Evolutionary conservation across 1,140 invertebrate genomes (phyloP), one percentile per base, ranked within the genome.

Genomic region (Eurosta solidaginis): DNA sequence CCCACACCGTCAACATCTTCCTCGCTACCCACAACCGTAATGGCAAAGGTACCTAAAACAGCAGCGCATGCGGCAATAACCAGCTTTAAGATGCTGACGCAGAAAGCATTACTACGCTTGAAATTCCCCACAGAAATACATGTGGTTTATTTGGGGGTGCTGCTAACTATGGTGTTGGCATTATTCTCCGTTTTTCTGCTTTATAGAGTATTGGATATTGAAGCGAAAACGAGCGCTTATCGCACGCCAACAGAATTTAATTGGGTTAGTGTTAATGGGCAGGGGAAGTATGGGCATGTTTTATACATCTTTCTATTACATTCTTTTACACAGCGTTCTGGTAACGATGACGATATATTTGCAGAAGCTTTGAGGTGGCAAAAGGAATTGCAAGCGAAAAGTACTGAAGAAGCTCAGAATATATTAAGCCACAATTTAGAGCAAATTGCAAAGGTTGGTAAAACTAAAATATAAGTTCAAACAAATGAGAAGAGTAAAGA

Each of bases 131-230:
- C 78, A 9, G 83, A 85, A 45, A 50, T 84, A 29, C 81, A 84
- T 79, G 68, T 84, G 12, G 80, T 85, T 20, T 85, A 84, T 73
- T 20, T 86, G 79, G 84, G 84, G 59, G 80, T 85, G 33, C 63
- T 83, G 75, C 73, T 86, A 40, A 79, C 83, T 33, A 49, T 85
- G 7, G 63, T 86, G 40, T 74, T 86, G 76, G 81, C 84, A 50
- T 36, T 86, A n/a, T 83, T 86, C 49, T 83, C 84, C 36, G 81
- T 81, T 79, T 86, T 85, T 50, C 78, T 86, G 79, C 80, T 86
- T 27, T 83, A 83, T 81, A 80, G 83, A 76, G 83, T 85, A 73
- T 74, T 85, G 20, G 82, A 85, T 63, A 83, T 84, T 68, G 82
- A 85, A 78, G 83, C 82, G 40, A 84, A 84, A 79, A 81, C 83